Percentiles rank a stretch among this genome's conserved stretches.
phyloP scores from a whole-genome alignment of 2,113 vertebrate species.

The Hyperopisus bebe region DNA sequence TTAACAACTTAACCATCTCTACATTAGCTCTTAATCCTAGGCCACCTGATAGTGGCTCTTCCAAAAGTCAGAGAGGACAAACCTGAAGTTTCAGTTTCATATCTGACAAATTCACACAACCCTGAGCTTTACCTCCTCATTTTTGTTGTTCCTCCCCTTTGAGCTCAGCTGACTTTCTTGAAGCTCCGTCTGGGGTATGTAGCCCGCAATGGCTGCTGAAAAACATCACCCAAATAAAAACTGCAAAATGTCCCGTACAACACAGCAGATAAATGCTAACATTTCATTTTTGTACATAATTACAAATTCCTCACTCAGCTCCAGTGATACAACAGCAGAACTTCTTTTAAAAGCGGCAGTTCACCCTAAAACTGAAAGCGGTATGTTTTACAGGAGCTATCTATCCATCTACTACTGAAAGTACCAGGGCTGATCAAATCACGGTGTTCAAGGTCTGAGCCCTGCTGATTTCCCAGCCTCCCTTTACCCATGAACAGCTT shows the following conservation, averaged over 20 bases:
- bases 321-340: background rate
- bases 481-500: no score
- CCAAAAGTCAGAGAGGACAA: background rate
- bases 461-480: no score
- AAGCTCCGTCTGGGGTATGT: background rate
- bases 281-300: background rate
- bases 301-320: background rate
- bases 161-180: background rate
- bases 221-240: background rate
- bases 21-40: background rate
- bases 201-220: background rate
- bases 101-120: background rate
- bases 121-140: background rate
- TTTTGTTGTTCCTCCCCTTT: background rate
- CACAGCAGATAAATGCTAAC: background rate
- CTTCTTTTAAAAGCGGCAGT: background rate
- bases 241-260: background rate
- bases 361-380: background rate
- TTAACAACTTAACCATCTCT: background rate
- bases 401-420: no score
- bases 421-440: background rate
- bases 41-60: background rate
- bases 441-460: background rate
- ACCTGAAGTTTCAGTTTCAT: background rate
- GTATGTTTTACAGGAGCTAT: background rate